Conservation (phyloP, 2,113 vertebrate genomes). For the Neogale vison region DNA sequence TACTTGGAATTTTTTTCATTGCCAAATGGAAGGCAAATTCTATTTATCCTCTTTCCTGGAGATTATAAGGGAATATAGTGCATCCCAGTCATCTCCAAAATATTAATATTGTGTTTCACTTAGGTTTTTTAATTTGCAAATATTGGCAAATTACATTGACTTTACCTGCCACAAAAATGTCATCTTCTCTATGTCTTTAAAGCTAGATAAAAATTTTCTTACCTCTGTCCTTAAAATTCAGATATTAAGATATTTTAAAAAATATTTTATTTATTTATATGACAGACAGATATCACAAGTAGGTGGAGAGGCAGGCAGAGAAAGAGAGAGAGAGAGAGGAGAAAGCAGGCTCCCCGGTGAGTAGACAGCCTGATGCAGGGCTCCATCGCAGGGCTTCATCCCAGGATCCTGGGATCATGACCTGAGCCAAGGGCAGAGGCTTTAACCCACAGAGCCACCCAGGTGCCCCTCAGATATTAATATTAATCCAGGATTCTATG, state of each 20-base stretch:
- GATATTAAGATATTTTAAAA: neutral
- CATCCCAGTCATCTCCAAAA: neutral
- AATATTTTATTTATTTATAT: too few species aligned
- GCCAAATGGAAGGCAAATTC: neutral
- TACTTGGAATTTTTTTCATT: neutral
- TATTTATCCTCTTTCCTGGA: neutral
- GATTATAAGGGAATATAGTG: neutral
- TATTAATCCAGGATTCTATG: neutral
- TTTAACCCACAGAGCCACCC: too few species aligned
- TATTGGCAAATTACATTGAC: neutral
- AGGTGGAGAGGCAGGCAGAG: too few species aligned
- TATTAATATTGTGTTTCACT: neutral
- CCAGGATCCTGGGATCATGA: too few species aligned
- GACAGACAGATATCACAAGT: too few species aligned
- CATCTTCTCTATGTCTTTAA: neutral
- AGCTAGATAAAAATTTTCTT: neutral
- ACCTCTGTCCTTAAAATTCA: neutral
- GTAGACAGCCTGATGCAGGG: too few species aligned
- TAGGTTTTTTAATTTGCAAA: neutral
- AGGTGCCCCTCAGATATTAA: neutral
- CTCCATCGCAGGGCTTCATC: too few species aligned
- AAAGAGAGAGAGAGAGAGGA: too few species aligned
- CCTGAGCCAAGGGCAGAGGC: too few species aligned
- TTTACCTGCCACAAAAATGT: neutral
- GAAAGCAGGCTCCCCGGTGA: too few species aligned